A percentile compares a stretch with the other conserved stretches of the same genome.
phyloP scores from a whole-genome alignment of 2,888 invertebrate genomes.

The Tuberolachnus salignus region DNA sequence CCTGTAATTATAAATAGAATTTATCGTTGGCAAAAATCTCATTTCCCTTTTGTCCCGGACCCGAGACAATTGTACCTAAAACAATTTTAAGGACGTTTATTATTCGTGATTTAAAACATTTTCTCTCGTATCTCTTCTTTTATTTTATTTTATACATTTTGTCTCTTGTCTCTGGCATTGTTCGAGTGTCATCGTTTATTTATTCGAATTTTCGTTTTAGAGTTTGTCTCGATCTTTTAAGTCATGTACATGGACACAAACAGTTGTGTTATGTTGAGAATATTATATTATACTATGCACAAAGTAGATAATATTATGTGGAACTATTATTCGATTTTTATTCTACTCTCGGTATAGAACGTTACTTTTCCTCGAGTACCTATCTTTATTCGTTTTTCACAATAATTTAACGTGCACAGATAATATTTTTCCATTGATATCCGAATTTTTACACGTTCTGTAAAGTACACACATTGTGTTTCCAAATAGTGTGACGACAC shows the following conservation, averaged over 20 bases:
- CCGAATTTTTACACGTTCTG: no score
- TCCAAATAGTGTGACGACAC: no score
- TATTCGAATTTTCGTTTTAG: slow-evolving; percentile 41
- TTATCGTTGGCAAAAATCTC: slow-evolving; percentile 37
- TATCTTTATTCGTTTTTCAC: not conserved
- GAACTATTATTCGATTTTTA: slow-evolving; percentile 47
- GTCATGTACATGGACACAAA: slow-evolving; percentile 60
- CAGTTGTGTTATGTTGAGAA: not conserved
- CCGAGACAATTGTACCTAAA: slow-evolving; percentile 32
- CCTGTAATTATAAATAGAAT: slow-evolving; percentile 32
- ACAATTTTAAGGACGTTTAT: slow-evolving; percentile 45
- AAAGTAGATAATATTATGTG: slow-evolving; percentile 14
- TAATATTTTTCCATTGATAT: not conserved
- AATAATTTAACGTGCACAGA: not conserved
- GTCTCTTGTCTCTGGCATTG: slow-evolving; percentile 17
- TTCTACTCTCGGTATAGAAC: not conserved
- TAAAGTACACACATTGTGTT: no score
- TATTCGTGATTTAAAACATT: slow-evolving; percentile 44
- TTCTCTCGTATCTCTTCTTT: slow-evolving; percentile 22
- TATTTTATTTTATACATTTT: slow-evolving; percentile 32
- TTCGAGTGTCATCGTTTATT: slow-evolving; percentile 36
- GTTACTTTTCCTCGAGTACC: not conserved
- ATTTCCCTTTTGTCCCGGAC: slow-evolving; percentile 33
- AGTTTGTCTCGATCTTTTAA: slow-evolving; percentile 39
- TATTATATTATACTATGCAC: not conserved